These are phyloP conservation scores for Nasonia oneida DNA, from an alignment of 2,888 invertebrate genomes.

Conservation along the genomic window DNA sequence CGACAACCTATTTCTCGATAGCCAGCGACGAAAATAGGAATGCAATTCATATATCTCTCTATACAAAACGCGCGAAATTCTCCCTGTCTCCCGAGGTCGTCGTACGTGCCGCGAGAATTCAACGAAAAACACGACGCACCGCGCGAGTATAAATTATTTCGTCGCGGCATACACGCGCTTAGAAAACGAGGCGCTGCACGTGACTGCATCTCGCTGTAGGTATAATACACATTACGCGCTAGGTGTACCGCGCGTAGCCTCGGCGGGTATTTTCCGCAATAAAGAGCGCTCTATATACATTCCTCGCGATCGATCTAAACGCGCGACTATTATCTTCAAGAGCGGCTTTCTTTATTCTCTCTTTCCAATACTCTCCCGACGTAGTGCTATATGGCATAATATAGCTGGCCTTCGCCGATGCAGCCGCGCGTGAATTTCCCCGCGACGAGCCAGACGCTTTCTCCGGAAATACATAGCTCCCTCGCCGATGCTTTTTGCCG, in stretches of 20 bases:
- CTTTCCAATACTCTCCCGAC: neutral
- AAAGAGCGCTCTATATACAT: conserved; percentile 36
- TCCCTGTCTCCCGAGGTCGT: neutral
- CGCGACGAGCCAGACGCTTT: neutral
- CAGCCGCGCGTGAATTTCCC: conserved; percentile 9
- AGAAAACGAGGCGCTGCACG: neutral
- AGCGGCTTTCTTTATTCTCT: conserved; percentile 5
- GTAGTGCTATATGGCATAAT: neutral
- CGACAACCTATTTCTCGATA: neutral
- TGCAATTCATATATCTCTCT: too few species aligned
- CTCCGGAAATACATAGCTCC: neutral
- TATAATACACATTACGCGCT: neutral
- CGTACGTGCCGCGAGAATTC: neutral
- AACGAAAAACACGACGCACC: neutral
- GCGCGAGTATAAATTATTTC: conserved; percentile 32
- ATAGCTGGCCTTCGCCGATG: neutral
- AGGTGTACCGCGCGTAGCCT: neutral
- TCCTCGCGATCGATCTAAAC: conserved; percentile 44
- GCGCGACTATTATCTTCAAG: conserved; percentile 54
- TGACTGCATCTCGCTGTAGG: neutral
- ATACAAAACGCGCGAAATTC: neutral
- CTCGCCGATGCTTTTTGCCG: too few species aligned
- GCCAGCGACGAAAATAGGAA: neutral
- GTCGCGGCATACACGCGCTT: neutral
- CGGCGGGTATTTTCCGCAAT: conserved; percentile 41